Conservation (phyloP, 2,797 vertebrate genomes). For the Sebastes paucispinis region DNA sequence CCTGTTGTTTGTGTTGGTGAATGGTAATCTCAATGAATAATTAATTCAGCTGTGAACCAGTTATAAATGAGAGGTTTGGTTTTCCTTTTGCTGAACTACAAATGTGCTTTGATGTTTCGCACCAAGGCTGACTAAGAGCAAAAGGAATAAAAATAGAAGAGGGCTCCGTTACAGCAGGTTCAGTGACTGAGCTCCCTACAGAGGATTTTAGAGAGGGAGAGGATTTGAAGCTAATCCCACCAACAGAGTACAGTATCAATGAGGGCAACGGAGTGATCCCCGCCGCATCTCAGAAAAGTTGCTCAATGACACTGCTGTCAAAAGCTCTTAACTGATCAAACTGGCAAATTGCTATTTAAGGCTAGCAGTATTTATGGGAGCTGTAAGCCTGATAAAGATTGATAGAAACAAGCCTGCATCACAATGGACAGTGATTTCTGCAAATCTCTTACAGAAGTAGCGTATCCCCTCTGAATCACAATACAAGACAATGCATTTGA, state of each 20-base stretch:
- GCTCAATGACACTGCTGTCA: constrained; percentile 65
- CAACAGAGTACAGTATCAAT: constrained; percentile 72
- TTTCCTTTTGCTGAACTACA: constrained; percentile 54
- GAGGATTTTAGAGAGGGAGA: constrained; percentile 70
- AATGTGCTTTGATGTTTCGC: constrained; percentile 74
- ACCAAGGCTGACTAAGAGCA: constrained; percentile 61
- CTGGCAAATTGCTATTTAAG: constrained; percentile 61
- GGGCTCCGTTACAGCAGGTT: constrained; percentile 72
- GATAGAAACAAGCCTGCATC: constrained; percentile 34
- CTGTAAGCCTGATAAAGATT: constrained; percentile 39
- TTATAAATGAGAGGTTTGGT: constrained; percentile 60
- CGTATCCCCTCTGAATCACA: constrained; percentile 15
- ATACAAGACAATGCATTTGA: constrained; percentile 22
- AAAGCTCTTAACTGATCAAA: constrained; percentile 71
- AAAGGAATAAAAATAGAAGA: constrained; percentile 66
- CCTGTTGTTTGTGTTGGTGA: constrained; percentile 51
- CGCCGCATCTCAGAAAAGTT: constrained; percentile 44
- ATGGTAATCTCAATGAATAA: constrained; percentile 72
- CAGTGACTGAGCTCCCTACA: constrained; percentile 60
- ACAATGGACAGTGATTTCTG: constrained; percentile 47
- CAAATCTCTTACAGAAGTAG: constrained; percentile 43
- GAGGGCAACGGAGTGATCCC: constrained; percentile 66
- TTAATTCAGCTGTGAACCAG: constrained; percentile 69
- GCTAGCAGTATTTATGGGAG: constrained; percentile 42
- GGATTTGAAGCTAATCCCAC: constrained; percentile 78